Evolutionary conservation across 92 coral and sea anemone species (phyloP).

Genomic region (Montipora capitata): DNA sequence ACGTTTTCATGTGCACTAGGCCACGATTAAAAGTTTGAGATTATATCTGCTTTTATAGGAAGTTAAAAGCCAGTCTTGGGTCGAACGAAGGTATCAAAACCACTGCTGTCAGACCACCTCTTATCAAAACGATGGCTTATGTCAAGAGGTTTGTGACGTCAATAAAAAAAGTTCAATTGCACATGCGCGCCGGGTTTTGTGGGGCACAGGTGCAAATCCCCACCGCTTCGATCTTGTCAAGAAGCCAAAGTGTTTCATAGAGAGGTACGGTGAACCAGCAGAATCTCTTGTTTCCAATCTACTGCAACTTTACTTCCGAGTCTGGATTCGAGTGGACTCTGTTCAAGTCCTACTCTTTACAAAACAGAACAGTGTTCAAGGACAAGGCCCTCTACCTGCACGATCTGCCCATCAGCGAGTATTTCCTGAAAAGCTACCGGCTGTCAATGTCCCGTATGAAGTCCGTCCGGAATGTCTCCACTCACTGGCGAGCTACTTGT

Average conservation of each 20-base stretch:
- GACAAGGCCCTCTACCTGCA: conserved; percentile 11
- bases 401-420: conserved; percentile 40
- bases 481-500: conserved; percentile 75
- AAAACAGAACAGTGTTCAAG: neutral
- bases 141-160: conserved; percentile 25
- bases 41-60: neutral
- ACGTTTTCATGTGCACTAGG: too few species aligned
- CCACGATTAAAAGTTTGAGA: too few species aligned
- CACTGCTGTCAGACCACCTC: conserved; percentile 6
- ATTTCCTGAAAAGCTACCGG: conserved; percentile 42
- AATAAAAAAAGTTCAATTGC: conserved; percentile 2
- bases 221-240: conserved; percentile 1
- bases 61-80: neutral
- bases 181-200: neutral
- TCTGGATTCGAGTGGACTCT: conserved; percentile 71
- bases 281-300: conserved; percentile 17
- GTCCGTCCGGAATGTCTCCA: conserved; percentile 47
- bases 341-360: conserved; percentile 32
- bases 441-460: conserved; percentile 56
- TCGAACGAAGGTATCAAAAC: neutral
- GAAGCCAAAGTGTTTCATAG: conserved; percentile 15
- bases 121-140: conserved; percentile 15
- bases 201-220: neutral
- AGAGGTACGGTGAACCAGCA: conserved; percentile 13
- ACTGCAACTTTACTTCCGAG: conserved; percentile 65